Conservation (phyloP, 2,113 vertebrate genomes). For the Gymnocephalus cernua region DNA sequence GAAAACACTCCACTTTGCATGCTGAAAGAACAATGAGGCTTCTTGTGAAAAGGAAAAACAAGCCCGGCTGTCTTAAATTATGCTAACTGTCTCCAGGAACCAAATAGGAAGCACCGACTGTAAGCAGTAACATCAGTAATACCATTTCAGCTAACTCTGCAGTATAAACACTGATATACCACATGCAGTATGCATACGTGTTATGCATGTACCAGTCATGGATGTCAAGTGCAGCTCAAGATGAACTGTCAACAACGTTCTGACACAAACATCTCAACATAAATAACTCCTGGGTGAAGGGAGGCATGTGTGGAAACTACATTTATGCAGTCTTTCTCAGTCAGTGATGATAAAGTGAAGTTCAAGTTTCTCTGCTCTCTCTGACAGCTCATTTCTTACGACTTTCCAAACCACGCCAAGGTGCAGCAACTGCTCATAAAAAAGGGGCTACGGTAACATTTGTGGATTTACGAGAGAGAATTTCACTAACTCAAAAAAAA, state of each 20-base stretch:
- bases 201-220: neutral
- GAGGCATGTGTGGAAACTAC: slow-evolving; percentile 1
- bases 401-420: slow-evolving; percentile 1
- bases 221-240: neutral
- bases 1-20: neutral
- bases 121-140: neutral
- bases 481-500: neutral
- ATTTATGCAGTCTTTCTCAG: neutral
- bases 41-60: neutral
- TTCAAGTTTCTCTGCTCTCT: neutral
- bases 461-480: neutral
- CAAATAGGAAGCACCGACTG: slow-evolving; percentile 6
- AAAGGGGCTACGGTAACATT: slow-evolving; percentile 2
- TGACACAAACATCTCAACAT: slow-evolving; percentile 1
- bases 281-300: neutral
- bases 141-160: neutral
- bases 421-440: slow-evolving; percentile 4
- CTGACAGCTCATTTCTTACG: slow-evolving; percentile 40
- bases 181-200: neutral
- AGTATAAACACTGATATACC: neutral
- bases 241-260: neutral
- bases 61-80: neutral
- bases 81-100: slow-evolving; percentile 1
- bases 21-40: neutral
- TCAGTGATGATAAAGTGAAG: neutral